phyloP scores from a whole-genome alignment of 2,113 vertebrate genomes.

The Aphyosemion australe region DNA sequence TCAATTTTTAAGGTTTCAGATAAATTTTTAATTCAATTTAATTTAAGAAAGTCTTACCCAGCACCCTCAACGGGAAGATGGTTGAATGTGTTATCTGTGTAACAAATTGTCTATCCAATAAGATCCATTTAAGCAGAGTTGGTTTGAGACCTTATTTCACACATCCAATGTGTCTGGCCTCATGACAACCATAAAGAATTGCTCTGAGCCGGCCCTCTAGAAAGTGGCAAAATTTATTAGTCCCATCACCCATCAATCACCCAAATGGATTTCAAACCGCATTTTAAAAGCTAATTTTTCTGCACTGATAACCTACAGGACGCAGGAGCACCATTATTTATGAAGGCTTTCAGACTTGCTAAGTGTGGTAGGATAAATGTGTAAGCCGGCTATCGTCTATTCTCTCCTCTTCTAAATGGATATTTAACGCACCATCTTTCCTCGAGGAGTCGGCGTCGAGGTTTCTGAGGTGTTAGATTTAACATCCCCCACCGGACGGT shows the following conservation, averaged over 20 bases:
- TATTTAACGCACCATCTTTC: constrained; percentile 65
- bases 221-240: constrained; percentile 83
- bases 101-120: constrained; percentile 65
- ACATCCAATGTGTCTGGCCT: constrained; percentile 72
- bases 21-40: constrained; percentile 2
- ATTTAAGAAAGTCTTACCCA: constrained; percentile 8
- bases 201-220: constrained; percentile 68
- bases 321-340: constrained; percentile 78
- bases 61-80: constrained; percentile 11
- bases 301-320: constrained; percentile 81
- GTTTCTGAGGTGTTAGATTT: constrained; percentile 46
- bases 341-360: constrained; percentile 70
- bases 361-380: constrained; percentile 76
- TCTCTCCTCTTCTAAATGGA: constrained; percentile 47
- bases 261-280: constrained; percentile 84
- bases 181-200: constrained; percentile 81
- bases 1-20: not conserved
- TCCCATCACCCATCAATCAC: constrained; percentile 82
- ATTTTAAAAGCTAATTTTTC: constrained; percentile 88
- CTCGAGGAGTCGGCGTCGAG: constrained; percentile 23
- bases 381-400: constrained; percentile 41
- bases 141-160: constrained; percentile 71
- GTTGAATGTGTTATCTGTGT: constrained; percentile 21
- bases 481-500: constrained; percentile 44
- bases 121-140: constrained; percentile 69